Conservation (phyloP, 2,888 invertebrate genomes). For the Megalurothrips usitatus region DNA sequence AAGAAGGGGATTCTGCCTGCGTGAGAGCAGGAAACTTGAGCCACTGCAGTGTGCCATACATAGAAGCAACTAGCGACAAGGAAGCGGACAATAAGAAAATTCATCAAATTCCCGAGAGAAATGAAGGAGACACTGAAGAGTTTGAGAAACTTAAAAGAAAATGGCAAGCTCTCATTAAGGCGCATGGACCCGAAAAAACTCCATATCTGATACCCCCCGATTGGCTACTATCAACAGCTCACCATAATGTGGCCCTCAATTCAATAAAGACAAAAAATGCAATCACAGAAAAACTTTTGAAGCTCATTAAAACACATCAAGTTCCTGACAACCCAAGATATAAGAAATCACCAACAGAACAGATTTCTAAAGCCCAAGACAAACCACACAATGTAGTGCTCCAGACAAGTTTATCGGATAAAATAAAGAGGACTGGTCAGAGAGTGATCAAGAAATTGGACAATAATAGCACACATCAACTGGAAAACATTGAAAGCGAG, state of each 20-base stretch:
- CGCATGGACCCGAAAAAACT: not conserved
- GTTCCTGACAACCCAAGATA: not conserved
- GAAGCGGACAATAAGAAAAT: too few species aligned
- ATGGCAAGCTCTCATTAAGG: not conserved
- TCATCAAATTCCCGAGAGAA: too few species aligned
- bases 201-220: not conserved
- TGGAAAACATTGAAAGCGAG: conserved; percentile 43
- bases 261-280: not conserved
- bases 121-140: not conserved
- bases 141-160: not conserved
- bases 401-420: not conserved
- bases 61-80: too few species aligned
- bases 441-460: not conserved
- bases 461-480: not conserved
- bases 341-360: not conserved
- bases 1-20: too few species aligned
- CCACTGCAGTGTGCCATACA: too few species aligned
- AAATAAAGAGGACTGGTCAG: not conserved
- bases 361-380: too few species aligned
- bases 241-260: not conserved
- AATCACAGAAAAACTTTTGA: not conserved
- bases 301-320: not conserved
- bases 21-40: too few species aligned
- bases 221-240: not conserved
- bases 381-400: too few species aligned